Base-by-base conservation (phyloP, 2,113 vertebrate species). In the Anas platyrhynchos region DNA sequence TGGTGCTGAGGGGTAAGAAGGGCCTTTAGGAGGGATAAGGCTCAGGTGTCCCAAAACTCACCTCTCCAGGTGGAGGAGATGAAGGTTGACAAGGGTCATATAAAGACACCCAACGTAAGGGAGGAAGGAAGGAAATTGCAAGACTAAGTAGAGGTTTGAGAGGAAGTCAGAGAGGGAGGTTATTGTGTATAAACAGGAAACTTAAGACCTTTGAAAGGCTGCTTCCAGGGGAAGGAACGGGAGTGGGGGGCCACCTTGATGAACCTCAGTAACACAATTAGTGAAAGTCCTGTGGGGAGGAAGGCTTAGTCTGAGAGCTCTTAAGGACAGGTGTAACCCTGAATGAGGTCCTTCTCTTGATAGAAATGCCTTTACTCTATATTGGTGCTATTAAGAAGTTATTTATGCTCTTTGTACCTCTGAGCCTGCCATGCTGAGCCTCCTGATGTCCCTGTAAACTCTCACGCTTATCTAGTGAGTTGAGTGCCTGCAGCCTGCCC, bases 51-150 rank as follows among this genome's bases (percentile, higher is more conserved):
- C 38, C 59, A 74, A 52, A 2, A 6, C 43, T 90, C 50, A 38
- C 58, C 46, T 69, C 74, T 79, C 54, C 78, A 55, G 55, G 48
- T 67, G 46, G 63, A 95, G 54, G 78, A 94, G 75, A 54, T 59
- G 66, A 83, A 44, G n/a, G 18, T 48, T 81, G 26, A n/a, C 54
- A 48, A 36, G 46, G 50, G 21, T 67, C 67, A 36, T 0, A 1
- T 65, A 83, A 81, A 29, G 20, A 43, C 63, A 41, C 29, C 65
- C 78, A 83, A 80, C 0, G 0, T 34, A 23, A 46, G 13, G 55
- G 27, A 87, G 55, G 66, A 91, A 89, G 55, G 66, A 90, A 89
- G 77, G 46, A 89, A 80, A 63, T 85, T 76, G 89, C 16, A 91
- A 86, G 83, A 71, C 11, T 61, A 77, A 27, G 44, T 8, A 73